Base-by-base conservation (phyloP, 2,888 invertebrate genomes). In the Eupeodes latifasciatus region DNA sequence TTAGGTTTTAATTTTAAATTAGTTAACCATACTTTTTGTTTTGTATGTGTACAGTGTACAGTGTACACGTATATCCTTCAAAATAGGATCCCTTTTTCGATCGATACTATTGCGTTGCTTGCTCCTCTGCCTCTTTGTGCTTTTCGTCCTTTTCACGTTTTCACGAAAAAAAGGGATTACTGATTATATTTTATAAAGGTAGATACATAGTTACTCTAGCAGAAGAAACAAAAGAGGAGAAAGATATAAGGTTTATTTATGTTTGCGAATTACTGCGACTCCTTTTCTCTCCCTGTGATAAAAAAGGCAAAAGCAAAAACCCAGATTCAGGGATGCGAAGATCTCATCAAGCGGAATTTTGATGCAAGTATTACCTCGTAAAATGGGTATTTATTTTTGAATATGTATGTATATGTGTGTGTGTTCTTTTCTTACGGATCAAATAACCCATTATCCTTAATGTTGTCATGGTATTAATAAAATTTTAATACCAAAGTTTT, bases 1-100 rank as follows among this genome's bases (percentile, higher is more conserved):
- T 67, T 84, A 67, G 19, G 77, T 84, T 87, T 81, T 77, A 87
- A 84, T 84, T 84, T 80, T 87, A 87, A 87, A 87, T 81, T 84
- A 80, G 72, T 83, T 80, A 77, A 66, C 76, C 84, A 67, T 76
- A 49, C 36, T 64, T 47, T 27, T 67, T 76, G 12, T 62, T 51
- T 57, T 57, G 3, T 47, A 44, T 44, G 4, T 44, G 7, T 44
- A 14, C 57, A 12, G 14, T 57, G 7, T 12, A 14, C 27, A 14
- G 19, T 19, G 19, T 19, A 19, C 4, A 9, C 44, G 27, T 34
- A 53, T 69, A 87, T 76, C 84, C 69, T 40, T 59, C 19, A 44
- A 72, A 76, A 69, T 57, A 84, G 72, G 72, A 40, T 51, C 49
- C 34, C 34, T 12, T 47, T 79, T 69, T 78, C 40, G 34, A 36